phyloP scores from a whole-genome alignment of 2,797 vertebrate species.

The Pantherophis vulpinus region DNA sequence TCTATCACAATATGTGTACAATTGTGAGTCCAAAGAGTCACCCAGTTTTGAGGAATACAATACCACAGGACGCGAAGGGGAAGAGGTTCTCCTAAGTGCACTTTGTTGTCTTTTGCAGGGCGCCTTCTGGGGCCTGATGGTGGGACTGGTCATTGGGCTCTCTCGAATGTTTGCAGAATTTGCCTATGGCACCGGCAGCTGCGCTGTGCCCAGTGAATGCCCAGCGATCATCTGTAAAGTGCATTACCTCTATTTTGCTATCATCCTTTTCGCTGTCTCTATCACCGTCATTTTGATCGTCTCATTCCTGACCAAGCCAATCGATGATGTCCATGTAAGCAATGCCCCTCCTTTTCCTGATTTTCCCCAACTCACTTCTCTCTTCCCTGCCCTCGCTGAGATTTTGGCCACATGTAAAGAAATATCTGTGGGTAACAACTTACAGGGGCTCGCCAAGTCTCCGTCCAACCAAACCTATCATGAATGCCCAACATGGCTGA shows the following conservation, averaged over 20 bases:
- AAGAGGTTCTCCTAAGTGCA: background rate
- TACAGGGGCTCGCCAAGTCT: background rate
- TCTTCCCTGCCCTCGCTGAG: background rate
- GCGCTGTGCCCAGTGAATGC: constrained; percentile 79
- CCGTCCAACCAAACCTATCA: background rate
- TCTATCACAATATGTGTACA: background rate
- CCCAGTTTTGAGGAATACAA: too few relatives aligned
- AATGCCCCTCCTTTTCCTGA: background rate
- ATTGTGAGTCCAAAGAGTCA: background rate
- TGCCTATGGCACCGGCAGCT: constrained; percentile 86
- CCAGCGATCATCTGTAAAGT: constrained; percentile 90
- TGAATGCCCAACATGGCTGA: background rate
- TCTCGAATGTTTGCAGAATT: constrained; percentile 91
- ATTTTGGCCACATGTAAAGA: background rate
- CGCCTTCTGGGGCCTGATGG: constrained; percentile 85
- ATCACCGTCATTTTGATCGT: constrained; percentile 74
- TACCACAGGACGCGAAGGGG: rapidly evolving
- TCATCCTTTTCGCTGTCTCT: constrained; percentile 82
- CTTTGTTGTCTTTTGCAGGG: constrained; percentile 73
- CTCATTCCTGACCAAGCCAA: constrained; percentile 90
- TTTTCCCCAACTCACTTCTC: background rate
- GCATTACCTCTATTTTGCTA: constrained; percentile 93
- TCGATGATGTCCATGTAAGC: constrained; percentile 89
- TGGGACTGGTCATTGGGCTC: constrained; percentile 83
- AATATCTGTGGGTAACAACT: background rate